Evolutionary conservation across 2,113 vertebrate species (phyloP).

Genomic region (Isurus oxyrinchus): DNA sequence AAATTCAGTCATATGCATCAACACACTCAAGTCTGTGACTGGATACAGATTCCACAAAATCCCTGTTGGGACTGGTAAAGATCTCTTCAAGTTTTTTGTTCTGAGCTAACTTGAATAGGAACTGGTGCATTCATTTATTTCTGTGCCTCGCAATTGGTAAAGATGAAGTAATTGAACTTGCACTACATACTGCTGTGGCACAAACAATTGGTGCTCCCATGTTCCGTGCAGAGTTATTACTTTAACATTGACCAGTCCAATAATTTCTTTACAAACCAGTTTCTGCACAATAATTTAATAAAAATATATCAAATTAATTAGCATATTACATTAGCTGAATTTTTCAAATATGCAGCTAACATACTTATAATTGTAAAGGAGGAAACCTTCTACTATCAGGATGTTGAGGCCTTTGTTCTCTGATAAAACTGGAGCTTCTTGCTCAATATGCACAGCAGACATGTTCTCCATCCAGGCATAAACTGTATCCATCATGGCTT

Average conservation of each 20-base stretch:
- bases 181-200: neutral
- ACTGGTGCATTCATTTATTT: neutral
- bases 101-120: neutral
- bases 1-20: neutral
- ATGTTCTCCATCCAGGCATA: slow-evolving; percentile 59
- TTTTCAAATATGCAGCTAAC: slow-evolving; percentile 30
- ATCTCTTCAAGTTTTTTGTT: no score
- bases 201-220: neutral
- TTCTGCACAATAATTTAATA: neutral
- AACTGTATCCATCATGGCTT: slow-evolving; percentile 71
- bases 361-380: slow-evolving; percentile 87
- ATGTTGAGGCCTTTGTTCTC: slow-evolving; percentile 50
- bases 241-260: neutral
- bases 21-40: neutral
- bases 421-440: slow-evolving; percentile 33
- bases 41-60: neutral
- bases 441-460: neutral
- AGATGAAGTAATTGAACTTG: neutral
- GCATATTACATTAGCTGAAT: neutral
- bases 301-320: neutral
- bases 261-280: neutral
- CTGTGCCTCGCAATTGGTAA: neutral
- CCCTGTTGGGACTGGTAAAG: neutral
- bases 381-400: slow-evolving; percentile 87
- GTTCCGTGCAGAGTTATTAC: no score